A percentile compares a stretch with the other conserved stretches of the same genome.
These are phyloP conservation scores for Periphyllus acericola DNA, from an alignment of 2,888 invertebrate species.

Conservation along the genomic window DNA sequence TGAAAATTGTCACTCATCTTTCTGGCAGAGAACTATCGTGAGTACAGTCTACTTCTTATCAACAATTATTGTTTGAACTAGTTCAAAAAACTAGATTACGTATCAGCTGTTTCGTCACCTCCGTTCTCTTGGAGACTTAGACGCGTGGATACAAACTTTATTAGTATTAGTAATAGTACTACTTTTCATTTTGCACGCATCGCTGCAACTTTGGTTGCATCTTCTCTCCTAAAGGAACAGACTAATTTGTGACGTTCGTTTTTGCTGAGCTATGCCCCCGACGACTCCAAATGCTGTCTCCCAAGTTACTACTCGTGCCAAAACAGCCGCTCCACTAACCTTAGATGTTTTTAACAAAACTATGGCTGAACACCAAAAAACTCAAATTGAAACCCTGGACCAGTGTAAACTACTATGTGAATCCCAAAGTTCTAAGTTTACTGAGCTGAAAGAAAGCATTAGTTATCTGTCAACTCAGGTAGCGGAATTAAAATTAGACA, in stretches of 20 bases:
- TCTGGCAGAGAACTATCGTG: neutral
- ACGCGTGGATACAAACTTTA: constrained; percentile 15
- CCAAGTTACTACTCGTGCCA: constrained; percentile 11
- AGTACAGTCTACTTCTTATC: constrained; percentile 16
- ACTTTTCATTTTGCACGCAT: neutral
- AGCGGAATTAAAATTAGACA: neutral
- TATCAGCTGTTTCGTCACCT: constrained; percentile 14
- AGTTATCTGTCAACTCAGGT: constrained; percentile 19
- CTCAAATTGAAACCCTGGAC: constrained; percentile 31
- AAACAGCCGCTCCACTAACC: constrained; percentile 3
- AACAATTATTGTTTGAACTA: neutral
- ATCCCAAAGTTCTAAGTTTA: constrained; percentile 15
- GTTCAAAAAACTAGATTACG: neutral
- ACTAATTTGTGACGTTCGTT: neutral
- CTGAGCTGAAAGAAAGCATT: constrained; percentile 29
- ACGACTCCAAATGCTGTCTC: constrained; percentile 2
- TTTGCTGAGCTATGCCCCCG: constrained; percentile 20
- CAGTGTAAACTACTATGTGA: constrained; percentile 30
- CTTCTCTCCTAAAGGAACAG: neutral
- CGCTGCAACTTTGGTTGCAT: constrained; percentile 14
- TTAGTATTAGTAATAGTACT: neutral
- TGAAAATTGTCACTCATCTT: neutral
- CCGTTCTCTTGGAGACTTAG: constrained; percentile 8
- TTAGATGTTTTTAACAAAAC: constrained; percentile 24
- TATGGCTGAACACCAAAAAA: constrained; percentile 37